Percentiles rank a stretch among this genome's conserved stretches.
Conservation (phyloP, 1,140 invertebrate species). For the Caenorhabditis inopinata region DNA sequence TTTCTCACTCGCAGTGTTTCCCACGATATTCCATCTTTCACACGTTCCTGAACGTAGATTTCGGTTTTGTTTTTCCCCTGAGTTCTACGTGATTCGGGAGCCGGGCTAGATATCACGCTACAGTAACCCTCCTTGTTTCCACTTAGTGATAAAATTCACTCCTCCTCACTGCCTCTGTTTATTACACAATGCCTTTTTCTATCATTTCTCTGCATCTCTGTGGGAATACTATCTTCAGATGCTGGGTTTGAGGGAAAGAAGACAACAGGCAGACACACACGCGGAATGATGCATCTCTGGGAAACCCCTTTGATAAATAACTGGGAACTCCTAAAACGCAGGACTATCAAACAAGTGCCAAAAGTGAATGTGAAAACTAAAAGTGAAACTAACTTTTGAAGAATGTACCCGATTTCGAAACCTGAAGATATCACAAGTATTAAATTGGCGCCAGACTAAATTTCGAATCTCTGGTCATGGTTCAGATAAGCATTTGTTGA, state of each 20-base stretch:
- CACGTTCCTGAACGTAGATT: neutral
- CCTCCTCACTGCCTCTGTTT: neutral
- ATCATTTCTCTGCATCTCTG: conserved; percentile 19
- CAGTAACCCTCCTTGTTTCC: neutral
- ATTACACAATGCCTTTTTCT: neutral
- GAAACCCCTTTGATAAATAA: no score
- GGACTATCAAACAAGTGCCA: neutral
- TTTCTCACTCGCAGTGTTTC: neutral
- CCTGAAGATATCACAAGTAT: no score
- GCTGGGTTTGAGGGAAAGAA: neutral
- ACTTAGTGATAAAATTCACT: neutral
- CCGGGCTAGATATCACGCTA: neutral
- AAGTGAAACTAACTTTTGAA: neutral
- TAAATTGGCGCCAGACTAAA: no score
- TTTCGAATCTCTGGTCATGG: no score
- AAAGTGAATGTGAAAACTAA: neutral
- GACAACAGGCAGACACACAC: neutral
- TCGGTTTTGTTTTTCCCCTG: neutral
- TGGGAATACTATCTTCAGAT: conserved; percentile 16
- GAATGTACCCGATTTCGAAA: no score
- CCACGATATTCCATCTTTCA: conserved; percentile 18
- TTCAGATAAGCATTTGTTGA: no score
- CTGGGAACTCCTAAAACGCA: neutral
- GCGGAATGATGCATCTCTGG: conserved; percentile 5
- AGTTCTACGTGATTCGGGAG: neutral